Conservation (phyloP, 37 sponge, comb jelly and placozoan species). For the Amphimedon queenslandica region DNA sequence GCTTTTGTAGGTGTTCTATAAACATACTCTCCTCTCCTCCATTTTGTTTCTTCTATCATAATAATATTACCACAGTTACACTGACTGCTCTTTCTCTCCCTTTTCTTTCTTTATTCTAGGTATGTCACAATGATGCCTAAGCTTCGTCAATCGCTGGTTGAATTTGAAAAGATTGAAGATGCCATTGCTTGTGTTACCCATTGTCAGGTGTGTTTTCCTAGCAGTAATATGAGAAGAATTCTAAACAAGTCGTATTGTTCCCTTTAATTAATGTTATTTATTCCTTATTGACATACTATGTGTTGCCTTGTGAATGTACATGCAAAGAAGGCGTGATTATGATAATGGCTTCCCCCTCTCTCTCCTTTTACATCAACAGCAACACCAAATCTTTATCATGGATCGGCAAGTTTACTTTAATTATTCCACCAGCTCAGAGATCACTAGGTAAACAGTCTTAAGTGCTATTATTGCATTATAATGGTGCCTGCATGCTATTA, state of each 20-base stretch:
- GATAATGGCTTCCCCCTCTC: no score
- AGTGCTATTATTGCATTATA: background rate
- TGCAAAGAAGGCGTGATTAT: no score
- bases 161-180: slow-evolving; percentile 78
- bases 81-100: no score
- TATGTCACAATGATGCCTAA: slow-evolving; percentile 92
- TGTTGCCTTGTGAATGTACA: no score
- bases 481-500: background rate
- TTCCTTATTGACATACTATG: no score
- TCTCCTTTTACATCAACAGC: background rate
- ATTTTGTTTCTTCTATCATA: background rate
- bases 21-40: background rate
- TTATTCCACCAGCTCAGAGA: slow-evolving; percentile 87
- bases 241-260: no score
- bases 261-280: no score
- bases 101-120: slow-evolving; percentile 19
- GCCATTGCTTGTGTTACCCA: slow-evolving; percentile 65
- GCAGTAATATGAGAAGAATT: no score
- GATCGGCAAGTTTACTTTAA: slow-evolving; percentile 89
- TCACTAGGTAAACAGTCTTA: slow-evolving; percentile 58
- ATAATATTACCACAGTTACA: slow-evolving; percentile 2
- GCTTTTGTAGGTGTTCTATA: background rate
- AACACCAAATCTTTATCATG: slow-evolving; percentile 78
- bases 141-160: slow-evolving; percentile 81
- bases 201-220: slow-evolving; percentile 61